phyloP scores from a whole-genome alignment of 2,888 invertebrate genomes.

The Aspidiotus rigidus region DNA sequence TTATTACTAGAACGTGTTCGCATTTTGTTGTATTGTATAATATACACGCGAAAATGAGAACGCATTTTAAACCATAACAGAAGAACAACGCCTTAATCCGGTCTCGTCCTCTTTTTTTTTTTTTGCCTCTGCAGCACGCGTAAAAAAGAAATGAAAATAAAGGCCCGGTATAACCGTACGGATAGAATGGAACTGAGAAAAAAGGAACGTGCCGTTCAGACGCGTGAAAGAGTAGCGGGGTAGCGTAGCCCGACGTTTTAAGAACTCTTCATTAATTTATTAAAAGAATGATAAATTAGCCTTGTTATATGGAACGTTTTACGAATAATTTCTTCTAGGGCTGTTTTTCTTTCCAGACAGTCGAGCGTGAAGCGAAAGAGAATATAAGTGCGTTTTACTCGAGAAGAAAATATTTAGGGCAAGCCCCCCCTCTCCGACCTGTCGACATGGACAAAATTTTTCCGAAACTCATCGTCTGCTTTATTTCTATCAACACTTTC shows the following conservation, averaged over 20 bases:
- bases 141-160: slow-evolving; percentile 23
- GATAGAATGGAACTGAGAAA: neutral
- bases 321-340: slow-evolving; percentile 25
- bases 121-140: slow-evolving; percentile 4
- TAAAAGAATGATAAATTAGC: slow-evolving; percentile 33
- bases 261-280: slow-evolving; percentile 34
- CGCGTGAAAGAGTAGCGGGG: no score
- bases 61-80: neutral
- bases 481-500: no score
- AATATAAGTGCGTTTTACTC: slow-evolving; percentile 16
- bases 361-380: slow-evolving; percentile 11
- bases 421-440: no score
- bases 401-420: no score
- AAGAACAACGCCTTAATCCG: slow-evolving; percentile 26
- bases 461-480: no score
- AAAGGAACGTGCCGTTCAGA: slow-evolving; percentile 12
- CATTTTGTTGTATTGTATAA: no score
- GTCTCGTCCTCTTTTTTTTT: slow-evolving; percentile 2
- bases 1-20: no score
- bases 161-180: neutral
- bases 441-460: no score
- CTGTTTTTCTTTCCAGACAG: slow-evolving; percentile 17
- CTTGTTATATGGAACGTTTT: slow-evolving; percentile 20
- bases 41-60: neutral
- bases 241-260: neutral